A percentile compares a stretch with the other conserved stretches of the same genome.
These are phyloP conservation scores for Choristoneura rosaceana DNA, from an alignment of 2,888 invertebrate species.

Conservation along the genomic window DNA sequence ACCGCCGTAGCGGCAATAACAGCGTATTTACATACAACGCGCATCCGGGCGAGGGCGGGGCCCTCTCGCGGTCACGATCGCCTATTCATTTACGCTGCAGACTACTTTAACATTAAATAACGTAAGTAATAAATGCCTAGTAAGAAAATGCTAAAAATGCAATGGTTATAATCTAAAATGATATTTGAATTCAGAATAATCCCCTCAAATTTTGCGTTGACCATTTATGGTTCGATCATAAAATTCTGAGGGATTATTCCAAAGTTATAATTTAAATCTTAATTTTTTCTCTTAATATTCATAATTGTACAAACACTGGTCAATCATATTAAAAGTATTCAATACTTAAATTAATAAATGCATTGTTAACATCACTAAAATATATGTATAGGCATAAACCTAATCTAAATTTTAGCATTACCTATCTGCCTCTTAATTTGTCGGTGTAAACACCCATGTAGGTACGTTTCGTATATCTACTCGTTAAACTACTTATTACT, in stretches of 20 bases:
- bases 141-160: slow-evolving; percentile 24
- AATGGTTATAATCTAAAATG: slow-evolving; percentile 27
- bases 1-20: slow-evolving; percentile 57
- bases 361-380: slow-evolving; percentile 61
- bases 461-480: slow-evolving; percentile 40
- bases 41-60: slow-evolving; percentile 29
- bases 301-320: slow-evolving; percentile 71
- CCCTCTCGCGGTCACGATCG: background rate
- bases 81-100: slow-evolving; percentile 23
- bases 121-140: slow-evolving; percentile 23
- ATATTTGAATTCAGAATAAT: slow-evolving; percentile 74
- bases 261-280: slow-evolving; percentile 58
- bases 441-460: slow-evolving; percentile 41
- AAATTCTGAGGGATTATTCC: slow-evolving; percentile 74
- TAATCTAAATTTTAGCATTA: slow-evolving; percentile 40
- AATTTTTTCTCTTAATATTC: slow-evolving; percentile 58
- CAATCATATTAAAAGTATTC: slow-evolving; percentile 47
- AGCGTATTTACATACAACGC: slow-evolving; percentile 73
- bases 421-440: slow-evolving; percentile 37
- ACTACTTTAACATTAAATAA: slow-evolving; percentile 32
- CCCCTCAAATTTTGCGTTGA: slow-evolving; percentile 60
- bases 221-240: slow-evolving; percentile 32
- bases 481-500: slow-evolving; percentile 40
- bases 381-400: slow-evolving; percentile 46
- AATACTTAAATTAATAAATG: slow-evolving; percentile 67